Conservation (phyloP, 2,113 vertebrate species). For the Erinaceus europaeus region DNA sequence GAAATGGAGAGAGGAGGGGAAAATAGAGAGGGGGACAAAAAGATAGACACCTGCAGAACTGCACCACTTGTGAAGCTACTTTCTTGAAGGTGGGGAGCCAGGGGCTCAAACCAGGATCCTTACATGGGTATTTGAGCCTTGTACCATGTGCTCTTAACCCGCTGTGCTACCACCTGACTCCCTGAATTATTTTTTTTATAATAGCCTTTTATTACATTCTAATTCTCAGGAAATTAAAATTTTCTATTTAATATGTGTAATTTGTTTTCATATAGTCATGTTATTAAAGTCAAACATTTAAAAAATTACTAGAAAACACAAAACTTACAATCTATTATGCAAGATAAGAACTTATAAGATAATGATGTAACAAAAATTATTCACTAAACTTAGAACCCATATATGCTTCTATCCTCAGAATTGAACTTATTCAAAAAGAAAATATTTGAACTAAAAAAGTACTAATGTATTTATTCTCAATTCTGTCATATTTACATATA, state of each 20-base stretch:
- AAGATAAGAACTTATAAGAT: not conserved
- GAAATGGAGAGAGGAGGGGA: too few species aligned
- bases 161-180: too few species aligned
- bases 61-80: too few species aligned
- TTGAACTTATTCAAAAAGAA: not conserved
- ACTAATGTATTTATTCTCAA: not conserved
- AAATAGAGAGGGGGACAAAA: too few species aligned
- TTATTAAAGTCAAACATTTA: not conserved
- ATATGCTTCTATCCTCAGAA: not conserved
- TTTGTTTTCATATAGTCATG: not conserved
- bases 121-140: too few species aligned
- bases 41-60: too few species aligned
- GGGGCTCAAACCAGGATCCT: too few species aligned
- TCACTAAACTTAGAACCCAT: not conserved
- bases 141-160: too few species aligned
- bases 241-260: not conserved
- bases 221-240: not conserved
- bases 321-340: not conserved
- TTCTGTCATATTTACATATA: not conserved
- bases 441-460: not conserved
- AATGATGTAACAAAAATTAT: not conserved
- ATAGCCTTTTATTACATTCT: not conserved
- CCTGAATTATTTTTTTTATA: not conserved
- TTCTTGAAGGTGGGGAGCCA: too few species aligned
- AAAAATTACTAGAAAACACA: too few species aligned